Percentiles rank a stretch among this genome's conserved stretches.
These are phyloP conservation scores for Ophioninae sp. DNA, from an alignment of 2,888 invertebrate species.

Conservation along the genomic window DNA sequence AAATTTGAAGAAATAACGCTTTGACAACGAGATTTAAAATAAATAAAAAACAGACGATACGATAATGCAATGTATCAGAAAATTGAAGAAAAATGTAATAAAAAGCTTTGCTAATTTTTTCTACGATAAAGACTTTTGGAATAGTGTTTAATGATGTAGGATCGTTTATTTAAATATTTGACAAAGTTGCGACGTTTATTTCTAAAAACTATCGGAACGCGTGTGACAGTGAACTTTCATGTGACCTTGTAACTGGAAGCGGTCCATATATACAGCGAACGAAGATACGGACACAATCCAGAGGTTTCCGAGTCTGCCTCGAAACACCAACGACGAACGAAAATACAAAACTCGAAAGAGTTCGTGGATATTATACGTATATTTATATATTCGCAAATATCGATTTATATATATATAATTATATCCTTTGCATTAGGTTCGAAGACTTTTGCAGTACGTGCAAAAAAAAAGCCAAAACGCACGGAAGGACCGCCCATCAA, in stretches of 20 bases:
- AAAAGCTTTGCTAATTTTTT: background rate
- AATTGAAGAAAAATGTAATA: background rate
- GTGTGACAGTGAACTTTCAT: background rate
- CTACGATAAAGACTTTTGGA: background rate
- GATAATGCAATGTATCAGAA: background rate
- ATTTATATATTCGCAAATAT: slow-evolving; percentile 27
- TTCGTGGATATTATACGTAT: slow-evolving; percentile 42
- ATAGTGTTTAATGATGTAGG: background rate
- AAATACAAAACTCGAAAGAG: slow-evolving; percentile 60
- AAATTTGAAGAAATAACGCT: background rate
- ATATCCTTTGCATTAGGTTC: slow-evolving; percentile 3
- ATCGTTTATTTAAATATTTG: no score
- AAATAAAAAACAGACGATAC: no score
- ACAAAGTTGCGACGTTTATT: background rate
- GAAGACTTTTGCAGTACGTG: slow-evolving; percentile 6
- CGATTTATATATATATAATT: slow-evolving; percentile 28
- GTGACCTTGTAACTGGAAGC: background rate
- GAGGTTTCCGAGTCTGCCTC: background rate
- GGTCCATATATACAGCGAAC: background rate
- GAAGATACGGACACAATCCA: background rate
- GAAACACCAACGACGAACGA: slow-evolving; percentile 55
- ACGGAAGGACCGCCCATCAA: slow-evolving; percentile 47
- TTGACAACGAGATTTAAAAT: background rate
- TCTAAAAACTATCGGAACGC: background rate
- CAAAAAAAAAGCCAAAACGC: slow-evolving; percentile 18